Conservation (phyloP, 2,797 vertebrate species). For the Pagetopsis macropterus region DNA sequence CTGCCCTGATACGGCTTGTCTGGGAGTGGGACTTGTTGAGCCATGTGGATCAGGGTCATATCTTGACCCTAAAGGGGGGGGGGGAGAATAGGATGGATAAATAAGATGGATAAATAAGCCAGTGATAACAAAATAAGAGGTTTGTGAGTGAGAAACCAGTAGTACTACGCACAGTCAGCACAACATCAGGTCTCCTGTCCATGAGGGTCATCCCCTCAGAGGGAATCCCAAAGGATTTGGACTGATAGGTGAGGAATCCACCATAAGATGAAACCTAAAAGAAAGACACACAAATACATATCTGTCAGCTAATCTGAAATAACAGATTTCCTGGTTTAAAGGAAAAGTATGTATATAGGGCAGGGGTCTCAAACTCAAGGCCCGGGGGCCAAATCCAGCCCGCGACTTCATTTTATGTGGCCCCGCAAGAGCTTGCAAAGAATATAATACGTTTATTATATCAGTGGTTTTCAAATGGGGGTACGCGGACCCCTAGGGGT, state of each 20-base stretch:
- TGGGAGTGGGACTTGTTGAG: conserved; percentile 83
- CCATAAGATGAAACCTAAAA: conserved; percentile 93
- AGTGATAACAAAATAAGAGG: not conserved
- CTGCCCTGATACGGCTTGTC: conserved; percentile 88
- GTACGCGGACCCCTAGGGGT: no score
- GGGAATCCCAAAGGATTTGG: conserved; percentile 94
- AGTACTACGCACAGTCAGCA: conserved; percentile 85
- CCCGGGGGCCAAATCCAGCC: not conserved
- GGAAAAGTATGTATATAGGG: not conserved
- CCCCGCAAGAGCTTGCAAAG: no score
- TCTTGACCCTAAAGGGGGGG: conserved; percentile 77
- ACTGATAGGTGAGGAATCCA: conserved; percentile 91
- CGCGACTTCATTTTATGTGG: no score
- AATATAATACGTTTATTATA: no score
- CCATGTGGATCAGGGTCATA: conserved; percentile 86
- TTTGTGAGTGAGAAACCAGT: not conserved
- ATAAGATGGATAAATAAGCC: conserved; percentile 6
- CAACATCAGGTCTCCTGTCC: conserved; percentile 86
- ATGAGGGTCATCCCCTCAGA: conserved; percentile 91
- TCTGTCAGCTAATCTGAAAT: conserved; percentile 12
- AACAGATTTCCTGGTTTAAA: not conserved
- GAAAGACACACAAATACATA: not conserved
- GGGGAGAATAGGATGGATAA: conserved; percentile 12
- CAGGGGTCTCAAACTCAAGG: no score
- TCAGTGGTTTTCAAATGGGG: no score